These are phyloP conservation scores for Drosophila sp. DNA, from an alignment of 1,140 invertebrate species.

Conservation along the genomic window DNA sequence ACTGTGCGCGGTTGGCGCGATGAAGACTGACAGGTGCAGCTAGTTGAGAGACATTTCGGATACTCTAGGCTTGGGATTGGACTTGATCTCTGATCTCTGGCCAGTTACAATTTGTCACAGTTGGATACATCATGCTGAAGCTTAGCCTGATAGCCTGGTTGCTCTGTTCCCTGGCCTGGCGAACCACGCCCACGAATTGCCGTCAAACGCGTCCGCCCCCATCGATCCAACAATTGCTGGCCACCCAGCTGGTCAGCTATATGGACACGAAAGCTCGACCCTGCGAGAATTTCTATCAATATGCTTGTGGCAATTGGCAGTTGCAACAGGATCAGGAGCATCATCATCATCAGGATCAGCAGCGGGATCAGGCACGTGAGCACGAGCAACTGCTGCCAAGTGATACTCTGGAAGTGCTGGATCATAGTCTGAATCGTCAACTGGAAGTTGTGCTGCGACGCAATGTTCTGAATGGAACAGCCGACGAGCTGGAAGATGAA, in stretches of 20 bases:
- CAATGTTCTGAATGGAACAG: slow-evolving; percentile 25
- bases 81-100: slow-evolving; percentile 2
- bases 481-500: slow-evolving; percentile 32
- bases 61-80: slow-evolving; percentile 10
- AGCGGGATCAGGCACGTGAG: slow-evolving; percentile 3
- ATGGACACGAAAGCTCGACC: slow-evolving; percentile 69
- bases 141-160: slow-evolving; percentile 70
- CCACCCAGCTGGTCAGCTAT: slow-evolving; percentile 71
- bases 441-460: slow-evolving; percentile 59
- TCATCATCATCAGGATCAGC: slow-evolving; percentile 42
- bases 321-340: slow-evolving; percentile 61
- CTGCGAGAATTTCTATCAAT: slow-evolving; percentile 81
- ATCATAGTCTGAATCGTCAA: slow-evolving; percentile 60
- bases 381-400: slow-evolving; percentile 58
- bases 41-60: slow-evolving; percentile 13
- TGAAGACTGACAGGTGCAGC: slow-evolving; percentile 67
- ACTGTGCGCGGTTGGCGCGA: slow-evolving; percentile 32
- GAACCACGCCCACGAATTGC: slow-evolving; percentile 74
- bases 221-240: slow-evolving; percentile 66
- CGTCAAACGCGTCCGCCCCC: slow-evolving; percentile 59
- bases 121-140: slow-evolving; percentile 63
- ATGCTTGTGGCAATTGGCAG: slow-evolving; percentile 77
- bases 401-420: slow-evolving; percentile 63
- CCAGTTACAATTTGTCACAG: slow-evolving; percentile 47
- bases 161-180: slow-evolving; percentile 69